These are phyloP conservation scores for Zootoca vivipara DNA, from an alignment of 2,113 vertebrate genomes.

Conservation along the genomic window DNA sequence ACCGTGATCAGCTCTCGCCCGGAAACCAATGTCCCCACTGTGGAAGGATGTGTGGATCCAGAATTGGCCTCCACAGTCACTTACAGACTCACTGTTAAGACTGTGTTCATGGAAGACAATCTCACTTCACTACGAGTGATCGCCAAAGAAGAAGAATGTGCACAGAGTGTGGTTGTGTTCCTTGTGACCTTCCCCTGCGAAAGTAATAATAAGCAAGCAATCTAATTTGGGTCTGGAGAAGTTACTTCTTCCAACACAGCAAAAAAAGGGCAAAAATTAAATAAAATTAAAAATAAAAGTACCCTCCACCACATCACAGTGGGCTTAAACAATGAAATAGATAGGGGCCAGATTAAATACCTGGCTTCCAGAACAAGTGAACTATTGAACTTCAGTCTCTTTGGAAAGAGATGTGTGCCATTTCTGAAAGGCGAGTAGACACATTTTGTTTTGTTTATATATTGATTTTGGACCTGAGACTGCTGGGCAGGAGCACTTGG, in stretches of 20 bases:
- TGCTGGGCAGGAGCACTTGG: neutral
- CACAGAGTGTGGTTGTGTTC: neutral
- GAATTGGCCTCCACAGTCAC: no score
- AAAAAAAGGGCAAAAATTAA: neutral
- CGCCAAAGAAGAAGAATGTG: no score
- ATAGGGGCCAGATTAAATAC: neutral
- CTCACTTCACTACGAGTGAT: no score
- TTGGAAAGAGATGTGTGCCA: neutral
- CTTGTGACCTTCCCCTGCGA: neutral
- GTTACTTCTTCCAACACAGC: neutral
- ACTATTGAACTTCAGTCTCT: neutral
- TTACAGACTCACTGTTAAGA: no score
- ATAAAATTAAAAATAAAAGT: neutral
- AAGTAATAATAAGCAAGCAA: neutral
- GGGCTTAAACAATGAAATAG: neutral
- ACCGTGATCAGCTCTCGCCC: no score
- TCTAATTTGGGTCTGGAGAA: neutral
- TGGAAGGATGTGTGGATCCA: no score
- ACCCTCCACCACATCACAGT: neutral
- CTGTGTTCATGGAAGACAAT: no score
- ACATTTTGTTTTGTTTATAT: slow-evolving; percentile 7
- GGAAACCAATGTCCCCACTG: no score
- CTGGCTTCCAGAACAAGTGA: neutral
- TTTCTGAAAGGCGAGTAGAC: neutral
- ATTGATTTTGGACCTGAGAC: slow-evolving; percentile 5